phyloP scores from a whole-genome alignment of 2,797 vertebrate species.

The Alfaro cultratus region DNA sequence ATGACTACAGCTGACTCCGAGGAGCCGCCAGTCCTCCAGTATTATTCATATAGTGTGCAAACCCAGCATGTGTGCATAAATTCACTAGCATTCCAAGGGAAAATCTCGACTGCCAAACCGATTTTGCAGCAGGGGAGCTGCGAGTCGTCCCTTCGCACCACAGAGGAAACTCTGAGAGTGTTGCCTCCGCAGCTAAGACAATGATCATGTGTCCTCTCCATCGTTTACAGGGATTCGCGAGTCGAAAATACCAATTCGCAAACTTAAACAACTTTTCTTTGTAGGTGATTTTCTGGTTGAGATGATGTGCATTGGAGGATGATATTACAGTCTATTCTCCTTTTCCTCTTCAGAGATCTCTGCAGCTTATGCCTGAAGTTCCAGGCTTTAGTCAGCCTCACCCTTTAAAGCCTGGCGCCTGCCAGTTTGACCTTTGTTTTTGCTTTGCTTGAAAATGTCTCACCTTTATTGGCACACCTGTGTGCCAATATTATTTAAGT shows the following conservation, averaged over 20 bases:
- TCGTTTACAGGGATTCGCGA: constrained; percentile 43
- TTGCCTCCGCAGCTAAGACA: constrained; percentile 22
- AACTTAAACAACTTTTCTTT: constrained; percentile 26
- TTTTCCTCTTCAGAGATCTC: constrained; percentile 28
- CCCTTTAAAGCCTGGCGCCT: not conserved
- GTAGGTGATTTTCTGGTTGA: constrained; percentile 34
- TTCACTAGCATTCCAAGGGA: constrained; percentile 28
- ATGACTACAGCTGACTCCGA: constrained; percentile 41
- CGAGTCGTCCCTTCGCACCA: constrained; percentile 18
- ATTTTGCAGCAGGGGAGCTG: constrained; percentile 37
- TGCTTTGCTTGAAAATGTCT: not conserved
- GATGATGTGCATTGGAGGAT: constrained; percentile 18
- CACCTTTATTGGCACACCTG: not conserved
- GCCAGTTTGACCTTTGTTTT: constrained; percentile 3
- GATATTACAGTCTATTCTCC: constrained; percentile 12
- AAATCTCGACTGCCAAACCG: constrained; percentile 38
- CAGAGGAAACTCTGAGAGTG: constrained; percentile 15
- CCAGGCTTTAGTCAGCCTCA: constrained; percentile 20
- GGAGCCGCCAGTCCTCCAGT: constrained; percentile 37
- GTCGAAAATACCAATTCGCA: constrained; percentile 47
- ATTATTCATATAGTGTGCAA: constrained; percentile 52
- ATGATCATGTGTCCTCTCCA: constrained; percentile 26
- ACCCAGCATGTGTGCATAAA: constrained; percentile 14
- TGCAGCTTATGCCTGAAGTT: constrained; percentile 22
- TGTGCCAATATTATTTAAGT: no score